Conservation (phyloP, 1,140 invertebrate species). For the Anadara kagoshimensis region DNA sequence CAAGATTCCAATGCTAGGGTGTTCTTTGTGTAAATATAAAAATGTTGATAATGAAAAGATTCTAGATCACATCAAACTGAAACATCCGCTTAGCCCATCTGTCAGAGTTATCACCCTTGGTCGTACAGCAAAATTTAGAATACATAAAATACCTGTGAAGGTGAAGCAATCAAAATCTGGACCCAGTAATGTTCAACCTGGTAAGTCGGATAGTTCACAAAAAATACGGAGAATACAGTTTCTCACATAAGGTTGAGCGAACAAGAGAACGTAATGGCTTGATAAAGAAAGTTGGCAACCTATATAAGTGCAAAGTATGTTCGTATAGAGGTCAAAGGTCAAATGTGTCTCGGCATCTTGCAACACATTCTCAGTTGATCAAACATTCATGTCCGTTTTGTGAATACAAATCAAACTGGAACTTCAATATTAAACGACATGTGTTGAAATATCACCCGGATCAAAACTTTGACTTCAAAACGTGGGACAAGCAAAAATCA, state of each 20-base stretch:
- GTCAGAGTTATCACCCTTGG: constrained; percentile 9
- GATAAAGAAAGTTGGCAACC: constrained; percentile 20
- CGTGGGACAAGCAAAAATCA: no score
- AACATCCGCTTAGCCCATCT: constrained; percentile 3
- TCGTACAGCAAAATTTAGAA: constrained; percentile 27
- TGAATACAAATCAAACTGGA: constrained; percentile 18
- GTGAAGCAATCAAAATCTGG: not conserved
- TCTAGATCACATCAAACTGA: constrained; percentile 17
- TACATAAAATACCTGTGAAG: constrained; percentile 16
- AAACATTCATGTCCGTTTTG: constrained; percentile 17
- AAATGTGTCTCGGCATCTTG: constrained; percentile 12
- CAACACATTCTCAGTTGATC: constrained; percentile 10
- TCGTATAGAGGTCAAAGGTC: not conserved
- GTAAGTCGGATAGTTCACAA: no score
- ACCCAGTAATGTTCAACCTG: not conserved
- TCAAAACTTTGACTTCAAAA: not conserved
- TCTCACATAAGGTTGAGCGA: not conserved
- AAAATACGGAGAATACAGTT: no score
- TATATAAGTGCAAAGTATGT: constrained; percentile 24
- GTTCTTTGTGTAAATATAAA: constrained; percentile 31
- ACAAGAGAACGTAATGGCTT: not conserved
- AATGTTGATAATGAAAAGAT: constrained; percentile 14
- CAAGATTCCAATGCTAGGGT: constrained; percentile 6
- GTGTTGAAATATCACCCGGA: constrained; percentile 21
- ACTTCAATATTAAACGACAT: constrained; percentile 16